Base-by-base conservation (phyloP, 2,113 vertebrate species). In the Illadopsis cleaveri region DNA sequence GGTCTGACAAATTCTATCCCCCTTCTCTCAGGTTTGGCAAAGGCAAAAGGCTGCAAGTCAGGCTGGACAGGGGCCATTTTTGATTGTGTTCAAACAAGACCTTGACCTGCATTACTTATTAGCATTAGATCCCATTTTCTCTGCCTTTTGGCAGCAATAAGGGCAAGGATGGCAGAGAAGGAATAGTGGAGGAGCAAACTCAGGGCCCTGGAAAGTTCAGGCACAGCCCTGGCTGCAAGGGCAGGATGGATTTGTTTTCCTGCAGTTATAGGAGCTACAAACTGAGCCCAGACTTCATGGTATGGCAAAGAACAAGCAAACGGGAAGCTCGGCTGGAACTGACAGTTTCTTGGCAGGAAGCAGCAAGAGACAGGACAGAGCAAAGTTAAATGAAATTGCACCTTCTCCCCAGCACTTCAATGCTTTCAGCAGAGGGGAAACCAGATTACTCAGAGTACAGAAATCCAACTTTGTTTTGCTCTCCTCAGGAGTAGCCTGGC, bases 321-420 rank as follows among this genome's bases (percentile, higher is more conserved):
- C 3, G 90, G 89, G 95, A 95, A 93, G 75, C 65, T 78, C 1
- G 4, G 56, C 68, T 97, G 42, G 54, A 94, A 73, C 85, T 91
- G 84, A 94, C 94, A 96, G 91, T 54, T 96, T 96, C 92, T 96
- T 94, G 95, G 93, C 93, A 96, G 85, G 58, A 86, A 93, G 35
- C 62, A 91, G 71, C 1, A 37, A 88, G 71, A 95, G 78, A 90
- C 91, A 93, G 94, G 82, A 88, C 87, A 93, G 35, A 96, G 51
- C 3, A 25, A 90, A 0, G 3, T 81, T 92, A 90, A 89, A 83
- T 45, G 65, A 95, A 96, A 90, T 85, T 5, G 17, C 93, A 92
- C 93, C 92, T 96, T 97, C 75, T 92, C 56, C 53, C 71, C 51
- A 70, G 56, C 75, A 61, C 87, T 90, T 65, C 73, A 82, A 37